Evolutionary conservation across 2,113 vertebrate species (phyloP).

Genomic region (Pitta sordida): DNA sequence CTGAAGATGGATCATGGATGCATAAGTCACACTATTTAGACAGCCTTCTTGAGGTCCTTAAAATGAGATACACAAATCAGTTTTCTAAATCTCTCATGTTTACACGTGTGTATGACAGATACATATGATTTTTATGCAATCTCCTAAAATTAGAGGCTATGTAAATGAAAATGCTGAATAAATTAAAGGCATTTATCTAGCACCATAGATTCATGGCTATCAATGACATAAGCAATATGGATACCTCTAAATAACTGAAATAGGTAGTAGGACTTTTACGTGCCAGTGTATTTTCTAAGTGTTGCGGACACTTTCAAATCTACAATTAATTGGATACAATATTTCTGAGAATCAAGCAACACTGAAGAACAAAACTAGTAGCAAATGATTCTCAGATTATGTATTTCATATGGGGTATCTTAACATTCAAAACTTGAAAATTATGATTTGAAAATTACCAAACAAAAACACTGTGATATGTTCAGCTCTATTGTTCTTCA

Average conservation of each 20-base stretch:
- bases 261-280: not conserved
- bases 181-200: not conserved
- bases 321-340: not conserved
- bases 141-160: not conserved
- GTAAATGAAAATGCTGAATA: not conserved
- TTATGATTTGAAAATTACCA: constrained; percentile 56
- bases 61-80: not conserved
- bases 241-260: not conserved
- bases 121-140: not conserved
- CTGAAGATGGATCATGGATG: constrained; percentile 88
- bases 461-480: constrained; percentile 76
- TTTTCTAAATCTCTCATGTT: not conserved
- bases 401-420: not conserved
- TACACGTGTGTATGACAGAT: not conserved
- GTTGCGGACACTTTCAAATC: not conserved
- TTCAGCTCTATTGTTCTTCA: constrained; percentile 82
- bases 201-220: not conserved
- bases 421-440: not conserved
- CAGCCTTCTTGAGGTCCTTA: constrained; percentile 87
- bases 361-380: not conserved
- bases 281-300: not conserved
- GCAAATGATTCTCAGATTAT: not conserved
- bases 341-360: not conserved
- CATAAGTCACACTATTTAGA: constrained; percentile 86
- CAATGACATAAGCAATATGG: not conserved